Conservation (phyloP, 2,113 vertebrate species). For the Elachura formosa region DNA sequence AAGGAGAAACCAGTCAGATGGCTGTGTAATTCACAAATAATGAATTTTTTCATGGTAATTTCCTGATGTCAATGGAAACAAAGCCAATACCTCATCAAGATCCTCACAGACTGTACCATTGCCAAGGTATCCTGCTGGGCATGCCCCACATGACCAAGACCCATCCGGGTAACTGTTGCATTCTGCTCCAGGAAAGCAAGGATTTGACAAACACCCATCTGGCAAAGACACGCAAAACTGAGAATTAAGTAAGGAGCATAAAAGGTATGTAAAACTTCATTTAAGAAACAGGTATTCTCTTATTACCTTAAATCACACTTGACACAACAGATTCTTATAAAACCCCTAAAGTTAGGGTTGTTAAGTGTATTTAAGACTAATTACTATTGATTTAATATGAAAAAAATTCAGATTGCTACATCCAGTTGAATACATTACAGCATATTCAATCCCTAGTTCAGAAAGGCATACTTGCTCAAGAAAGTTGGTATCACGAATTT, state of each 20-base stretch:
- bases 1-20: background rate
- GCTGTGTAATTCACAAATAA: background rate
- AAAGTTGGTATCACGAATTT: background rate
- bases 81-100: slow-evolving; percentile 84
- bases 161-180: slow-evolving; percentile 92
- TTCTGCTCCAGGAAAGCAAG: slow-evolving; percentile 89
- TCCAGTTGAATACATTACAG: background rate
- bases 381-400: background rate
- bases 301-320: background rate
- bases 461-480: background rate
- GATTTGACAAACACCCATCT: slow-evolving; percentile 96
- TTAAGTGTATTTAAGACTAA: background rate
- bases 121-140: slow-evolving; percentile 88
- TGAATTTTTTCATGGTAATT: background rate
- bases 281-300: background rate
- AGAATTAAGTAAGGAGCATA: background rate
- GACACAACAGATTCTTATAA: background rate
- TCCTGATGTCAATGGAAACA: background rate
- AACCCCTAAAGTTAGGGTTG: background rate
- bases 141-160: slow-evolving; percentile 93
- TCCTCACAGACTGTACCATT: slow-evolving; percentile 91
- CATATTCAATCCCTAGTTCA: background rate
- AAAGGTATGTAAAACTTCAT: background rate
- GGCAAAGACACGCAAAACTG: background rate
- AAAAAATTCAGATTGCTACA: background rate